These are phyloP conservation scores for Corythoichthys intestinalis DNA, from an alignment of 2,113 vertebrate species.

Conservation along the genomic window DNA sequence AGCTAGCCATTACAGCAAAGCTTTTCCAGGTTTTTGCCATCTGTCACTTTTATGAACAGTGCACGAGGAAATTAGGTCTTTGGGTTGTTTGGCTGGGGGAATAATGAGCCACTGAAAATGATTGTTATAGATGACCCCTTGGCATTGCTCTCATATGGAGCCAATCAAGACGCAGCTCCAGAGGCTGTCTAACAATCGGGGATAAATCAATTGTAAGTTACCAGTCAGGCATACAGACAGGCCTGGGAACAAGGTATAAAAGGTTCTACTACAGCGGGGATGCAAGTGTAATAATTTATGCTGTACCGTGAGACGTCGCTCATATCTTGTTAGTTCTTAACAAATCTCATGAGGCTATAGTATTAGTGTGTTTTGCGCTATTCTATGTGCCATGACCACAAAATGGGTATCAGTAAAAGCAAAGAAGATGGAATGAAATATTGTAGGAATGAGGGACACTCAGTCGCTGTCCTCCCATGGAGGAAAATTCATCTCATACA, in stretches of 20 bases:
- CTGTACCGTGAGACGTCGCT: background rate
- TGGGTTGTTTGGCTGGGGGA: conserved; percentile 63
- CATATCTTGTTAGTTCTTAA: background rate
- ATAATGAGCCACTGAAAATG: conserved; percentile 75
- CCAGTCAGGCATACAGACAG: conserved; percentile 48
- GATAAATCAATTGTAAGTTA: conserved; percentile 73
- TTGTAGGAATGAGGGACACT: background rate
- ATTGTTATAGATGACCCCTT: conserved; percentile 74
- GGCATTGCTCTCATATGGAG: conserved; percentile 65
- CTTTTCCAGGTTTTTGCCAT: conserved; percentile 73
- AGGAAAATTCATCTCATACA: background rate
- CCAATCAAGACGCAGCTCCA: conserved; percentile 60
- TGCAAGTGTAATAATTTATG: background rate
- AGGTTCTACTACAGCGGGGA: conserved; percentile 10
- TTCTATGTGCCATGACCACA: background rate
- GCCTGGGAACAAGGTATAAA: conserved; percentile 63
- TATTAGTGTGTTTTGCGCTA: background rate
- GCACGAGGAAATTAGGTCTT: conserved; percentile 72
- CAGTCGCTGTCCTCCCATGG: background rate
- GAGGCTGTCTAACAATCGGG: conserved; percentile 67
- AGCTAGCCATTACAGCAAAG: conserved; percentile 61
- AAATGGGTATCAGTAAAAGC: background rate
- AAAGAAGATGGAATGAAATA: background rate
- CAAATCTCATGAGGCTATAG: background rate
- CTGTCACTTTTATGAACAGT: conserved; percentile 77